phyloP scores from a whole-genome alignment of 2,888 invertebrate species.

The Pandemis heparana region DNA sequence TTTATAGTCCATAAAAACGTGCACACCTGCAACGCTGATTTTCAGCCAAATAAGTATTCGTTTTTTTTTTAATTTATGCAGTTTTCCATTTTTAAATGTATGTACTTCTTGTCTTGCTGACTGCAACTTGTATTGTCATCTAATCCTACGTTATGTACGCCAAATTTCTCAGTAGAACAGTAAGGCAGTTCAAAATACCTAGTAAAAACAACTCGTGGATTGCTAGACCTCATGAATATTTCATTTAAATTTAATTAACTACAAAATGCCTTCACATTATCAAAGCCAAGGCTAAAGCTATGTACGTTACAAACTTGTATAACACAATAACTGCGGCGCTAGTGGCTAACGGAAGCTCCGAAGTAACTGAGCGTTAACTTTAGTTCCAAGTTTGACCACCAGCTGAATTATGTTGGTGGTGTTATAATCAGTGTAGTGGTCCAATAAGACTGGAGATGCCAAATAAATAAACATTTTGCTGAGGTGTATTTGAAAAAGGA shows the following conservation, averaged over 20 bases:
- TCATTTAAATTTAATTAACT: not conserved
- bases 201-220: not conserved
- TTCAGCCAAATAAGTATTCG: no score
- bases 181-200: no score
- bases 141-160: no score
- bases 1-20: not conserved
- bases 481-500: no score
- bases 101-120: no score
- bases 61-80: no score
- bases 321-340: slow-evolving; percentile 2
- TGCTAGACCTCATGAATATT: not conserved
- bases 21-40: not conserved
- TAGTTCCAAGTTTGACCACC: slow-evolving; percentile 19
- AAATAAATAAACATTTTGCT: not conserved
- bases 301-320: not conserved
- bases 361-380: not conserved
- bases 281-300: slow-evolving; percentile 5
- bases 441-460: not conserved
- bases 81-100: no score
- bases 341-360: not conserved
- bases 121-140: no score
- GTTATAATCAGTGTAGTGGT: slow-evolving; percentile 22
- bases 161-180: no score
- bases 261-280: not conserved
- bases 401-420: slow-evolving; percentile 4